phyloP scores from a whole-genome alignment of 2,888 invertebrate species.

The Sipha maydis region DNA sequence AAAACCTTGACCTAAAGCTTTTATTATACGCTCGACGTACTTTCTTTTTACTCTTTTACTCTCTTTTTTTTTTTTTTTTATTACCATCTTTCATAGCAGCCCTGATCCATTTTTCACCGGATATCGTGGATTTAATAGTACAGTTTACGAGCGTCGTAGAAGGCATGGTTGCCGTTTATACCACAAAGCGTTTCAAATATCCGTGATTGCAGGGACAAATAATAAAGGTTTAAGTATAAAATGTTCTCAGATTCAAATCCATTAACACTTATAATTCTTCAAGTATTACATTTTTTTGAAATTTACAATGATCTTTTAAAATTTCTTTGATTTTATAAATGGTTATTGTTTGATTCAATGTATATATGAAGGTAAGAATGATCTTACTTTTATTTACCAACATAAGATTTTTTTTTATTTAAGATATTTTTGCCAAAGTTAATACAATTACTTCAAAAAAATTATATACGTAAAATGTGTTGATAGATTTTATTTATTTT shows the following conservation, averaged over 20 bases:
- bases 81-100: conserved; percentile 36
- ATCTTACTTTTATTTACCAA: no score
- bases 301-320: no score
- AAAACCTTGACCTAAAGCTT: conserved; percentile 57
- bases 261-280: conserved; percentile 12
- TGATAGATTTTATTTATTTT: no score
- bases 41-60: not conserved
- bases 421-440: no score
- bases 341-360: no score
- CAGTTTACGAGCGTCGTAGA: conserved; percentile 43
- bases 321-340: no score
- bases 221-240: conserved; percentile 3
- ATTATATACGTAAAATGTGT: no score
- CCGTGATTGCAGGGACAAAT: not conserved
- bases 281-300: not conserved
- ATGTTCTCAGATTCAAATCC: conserved; percentile 11
- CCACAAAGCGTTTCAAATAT: conserved; percentile 9
- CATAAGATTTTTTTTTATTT: no score
- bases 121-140: conserved; percentile 56
- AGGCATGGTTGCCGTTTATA: conserved; percentile 47
- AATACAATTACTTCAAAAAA: no score
- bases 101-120: conserved; percentile 55
- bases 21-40: conserved; percentile 25
- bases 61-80: conserved; percentile 30
- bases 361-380: no score